A percentile compares a stretch with the other conserved stretches of the same genome.
Evolutionary conservation across 2,113 vertebrate species (phyloP).

Genomic region (Neogale vison): DNA sequence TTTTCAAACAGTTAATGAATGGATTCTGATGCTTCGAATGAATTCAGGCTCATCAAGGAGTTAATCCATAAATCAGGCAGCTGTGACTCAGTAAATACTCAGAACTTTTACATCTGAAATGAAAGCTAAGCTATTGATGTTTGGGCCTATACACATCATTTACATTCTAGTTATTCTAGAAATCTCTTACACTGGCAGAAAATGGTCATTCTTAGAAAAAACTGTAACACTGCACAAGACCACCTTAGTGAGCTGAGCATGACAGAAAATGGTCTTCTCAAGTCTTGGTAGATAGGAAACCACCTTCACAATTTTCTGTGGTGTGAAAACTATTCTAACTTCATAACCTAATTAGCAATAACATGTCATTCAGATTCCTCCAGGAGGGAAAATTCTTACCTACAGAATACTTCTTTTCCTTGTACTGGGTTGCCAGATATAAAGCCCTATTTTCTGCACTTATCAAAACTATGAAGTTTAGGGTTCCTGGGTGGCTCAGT

Average conservation of each 20-base stretch:
- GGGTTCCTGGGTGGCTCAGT: not conserved
- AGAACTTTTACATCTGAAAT: conserved; percentile 18
- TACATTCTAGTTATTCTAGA: not conserved
- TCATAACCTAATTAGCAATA: conserved; percentile 36
- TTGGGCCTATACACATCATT: not conserved
- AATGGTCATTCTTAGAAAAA: conserved; percentile 15
- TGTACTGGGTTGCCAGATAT: not conserved
- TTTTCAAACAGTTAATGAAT: conserved; percentile 33
- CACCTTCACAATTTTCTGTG: conserved; percentile 1
- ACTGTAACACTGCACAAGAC: not conserved
- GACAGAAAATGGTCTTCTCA: not conserved
- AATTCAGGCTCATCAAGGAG: not conserved
- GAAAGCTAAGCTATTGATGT: conserved; percentile 11
- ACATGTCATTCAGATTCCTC: not conserved
- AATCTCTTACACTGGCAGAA: not conserved
- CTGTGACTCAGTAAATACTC: conserved; percentile 15
- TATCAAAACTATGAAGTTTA: not conserved
- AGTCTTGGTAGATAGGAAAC: conserved; percentile 6
- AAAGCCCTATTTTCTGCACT: conserved; percentile 12
- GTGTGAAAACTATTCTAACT: conserved; percentile 11
- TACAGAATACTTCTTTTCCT: conserved; percentile 14
- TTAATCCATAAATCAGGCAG: conserved; percentile 11
- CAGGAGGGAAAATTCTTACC: conserved; percentile 25
- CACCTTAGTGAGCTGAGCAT: not conserved
- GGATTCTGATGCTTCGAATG: conserved; percentile 40